Evolutionary conservation across 2,797 vertebrate species (phyloP).

Genomic region (Fistularia commersonii): DNA sequence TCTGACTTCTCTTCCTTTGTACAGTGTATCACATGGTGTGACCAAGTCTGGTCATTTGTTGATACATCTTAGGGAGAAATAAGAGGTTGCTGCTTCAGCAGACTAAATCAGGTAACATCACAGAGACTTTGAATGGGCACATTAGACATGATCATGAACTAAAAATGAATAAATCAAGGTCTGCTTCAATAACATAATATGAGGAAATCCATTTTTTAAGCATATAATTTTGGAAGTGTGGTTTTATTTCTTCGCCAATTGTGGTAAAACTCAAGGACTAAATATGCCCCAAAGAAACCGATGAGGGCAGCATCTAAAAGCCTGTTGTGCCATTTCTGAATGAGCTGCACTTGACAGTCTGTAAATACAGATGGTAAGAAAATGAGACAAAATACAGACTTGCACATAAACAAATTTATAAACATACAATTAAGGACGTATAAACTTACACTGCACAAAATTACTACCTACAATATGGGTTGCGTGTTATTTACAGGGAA

Average conservation of each 20-base stretch:
- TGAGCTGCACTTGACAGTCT: neutral
- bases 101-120: neutral
- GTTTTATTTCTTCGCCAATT: constrained; percentile 10
- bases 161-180: constrained; percentile 4
- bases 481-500: constrained; percentile 46
- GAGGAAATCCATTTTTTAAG: too few species aligned
- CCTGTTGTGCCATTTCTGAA: constrained; percentile 12
- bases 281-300: constrained; percentile 23
- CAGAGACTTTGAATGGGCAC: too few species aligned
- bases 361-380: too few species aligned
- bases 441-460: neutral
- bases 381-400: constrained; percentile 2
- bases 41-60: neutral
- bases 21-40: neutral
- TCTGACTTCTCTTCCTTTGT: neutral
- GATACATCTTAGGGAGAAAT: neutral
- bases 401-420: constrained; percentile 8
- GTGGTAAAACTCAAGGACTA: constrained; percentile 20
- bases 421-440: constrained; percentile 22
- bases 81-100: neutral
- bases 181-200: constrained; percentile 2
- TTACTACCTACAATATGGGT: constrained; percentile 27
- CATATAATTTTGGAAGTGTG: constrained; percentile 1
- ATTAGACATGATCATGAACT: too few species aligned
- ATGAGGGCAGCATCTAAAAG: constrained; percentile 7